Evolutionary conservation across 2,113 vertebrate species (phyloP).

Genomic region (Oncorhynchus keta): DNA sequence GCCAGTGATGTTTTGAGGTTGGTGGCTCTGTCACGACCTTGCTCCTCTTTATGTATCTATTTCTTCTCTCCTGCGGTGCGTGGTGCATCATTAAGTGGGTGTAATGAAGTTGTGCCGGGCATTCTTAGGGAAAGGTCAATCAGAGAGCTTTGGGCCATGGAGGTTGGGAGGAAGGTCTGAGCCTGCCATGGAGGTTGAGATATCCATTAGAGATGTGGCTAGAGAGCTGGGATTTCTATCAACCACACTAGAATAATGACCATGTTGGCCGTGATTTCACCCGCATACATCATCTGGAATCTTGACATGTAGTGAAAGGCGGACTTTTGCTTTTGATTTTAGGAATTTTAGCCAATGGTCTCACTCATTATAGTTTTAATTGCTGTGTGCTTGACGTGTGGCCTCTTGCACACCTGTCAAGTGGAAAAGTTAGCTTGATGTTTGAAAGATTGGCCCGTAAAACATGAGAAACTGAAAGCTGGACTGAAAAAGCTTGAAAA

Average conservation of each 20-base stretch:
- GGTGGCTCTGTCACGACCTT: too few relatives aligned
- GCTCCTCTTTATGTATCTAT: too few relatives aligned
- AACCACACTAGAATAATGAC: not conserved
- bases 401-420: not conserved
- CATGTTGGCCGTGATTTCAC: not conserved
- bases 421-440: not conserved
- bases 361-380: too few relatives aligned
- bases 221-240: not conserved
- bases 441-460: not conserved
- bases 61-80: too few relatives aligned
- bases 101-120: constrained; percentile 6
- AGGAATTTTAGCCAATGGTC: too few relatives aligned
- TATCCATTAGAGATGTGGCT: not conserved
- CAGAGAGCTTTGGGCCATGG: not conserved
- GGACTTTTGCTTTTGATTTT: too few relatives aligned
- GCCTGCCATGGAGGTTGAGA: not conserved
- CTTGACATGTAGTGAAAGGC: too few relatives aligned
- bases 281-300: not conserved
- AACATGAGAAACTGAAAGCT: not conserved
- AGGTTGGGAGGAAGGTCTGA: not conserved
- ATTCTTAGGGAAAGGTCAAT: not conserved
- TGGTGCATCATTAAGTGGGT: constrained; percentile 14
- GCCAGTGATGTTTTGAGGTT: too few relatives aligned
- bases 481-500: not conserved
- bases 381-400: too few relatives aligned